Evolutionary conservation across 2,113 vertebrate genomes (phyloP).

Genomic region (Prochilodus magdalenae): DNA sequence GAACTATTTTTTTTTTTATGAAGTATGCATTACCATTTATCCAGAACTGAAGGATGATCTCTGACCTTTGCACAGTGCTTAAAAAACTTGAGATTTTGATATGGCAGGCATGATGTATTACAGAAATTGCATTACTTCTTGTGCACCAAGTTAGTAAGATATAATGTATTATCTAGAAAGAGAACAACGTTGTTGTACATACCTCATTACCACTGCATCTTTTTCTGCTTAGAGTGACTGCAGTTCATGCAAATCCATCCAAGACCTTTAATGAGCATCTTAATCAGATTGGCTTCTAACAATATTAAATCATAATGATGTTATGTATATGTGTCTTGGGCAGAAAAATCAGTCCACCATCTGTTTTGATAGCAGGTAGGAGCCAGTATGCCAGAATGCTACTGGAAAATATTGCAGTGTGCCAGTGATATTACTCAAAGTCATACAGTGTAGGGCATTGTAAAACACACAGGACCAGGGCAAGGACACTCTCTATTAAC

Average conservation of each 20-base stretch:
- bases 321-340: neutral
- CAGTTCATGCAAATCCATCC: neutral
- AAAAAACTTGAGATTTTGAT: too few relatives aligned
- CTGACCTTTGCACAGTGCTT: too few relatives aligned
- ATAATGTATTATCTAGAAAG: too few relatives aligned
- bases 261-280: neutral
- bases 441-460: neutral
- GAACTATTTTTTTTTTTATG: too few relatives aligned
- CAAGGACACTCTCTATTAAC: neutral
- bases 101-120: too few relatives aligned
- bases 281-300: neutral
- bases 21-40: too few relatives aligned
- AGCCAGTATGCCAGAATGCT: neutral
- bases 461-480: neutral
- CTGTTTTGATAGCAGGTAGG: slow-evolving; percentile 1
- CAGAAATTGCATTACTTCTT: too few relatives aligned
- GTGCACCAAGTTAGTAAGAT: too few relatives aligned
- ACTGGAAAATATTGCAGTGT: neutral
- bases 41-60: too few relatives aligned
- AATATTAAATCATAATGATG: neutral
- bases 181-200: too few relatives aligned
- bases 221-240: neutral
- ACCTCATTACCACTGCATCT: too few relatives aligned
- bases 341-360: neutral
- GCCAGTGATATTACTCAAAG: neutral